phyloP scores from a whole-genome alignment of 2,888 invertebrate genomes.

The Callyntrura guangdongensis region DNA sequence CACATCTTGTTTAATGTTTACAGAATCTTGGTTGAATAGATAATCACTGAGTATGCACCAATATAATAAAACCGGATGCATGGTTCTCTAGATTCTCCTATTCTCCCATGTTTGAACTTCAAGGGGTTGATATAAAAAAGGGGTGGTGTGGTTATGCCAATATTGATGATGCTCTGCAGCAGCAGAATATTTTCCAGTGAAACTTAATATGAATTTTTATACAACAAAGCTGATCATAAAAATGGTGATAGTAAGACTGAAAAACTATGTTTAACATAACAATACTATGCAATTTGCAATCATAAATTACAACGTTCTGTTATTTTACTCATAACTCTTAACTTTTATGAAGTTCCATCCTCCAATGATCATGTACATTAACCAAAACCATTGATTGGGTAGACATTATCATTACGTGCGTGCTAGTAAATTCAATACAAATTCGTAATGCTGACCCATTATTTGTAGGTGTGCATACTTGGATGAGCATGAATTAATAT shows the following conservation, averaged over 20 bases:
- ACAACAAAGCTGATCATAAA: neutral
- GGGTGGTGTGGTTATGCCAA: slow-evolving; percentile 13
- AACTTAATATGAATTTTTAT: slow-evolving; percentile 70
- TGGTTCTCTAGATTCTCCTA: slow-evolving; percentile 6
- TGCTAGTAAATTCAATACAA: neutral
- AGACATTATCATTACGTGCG: neutral
- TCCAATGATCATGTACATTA: too few relatives aligned
- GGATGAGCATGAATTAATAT: neutral
- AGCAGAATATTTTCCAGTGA: slow-evolving; percentile 40
- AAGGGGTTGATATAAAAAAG: neutral
- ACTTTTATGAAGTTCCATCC: neutral
- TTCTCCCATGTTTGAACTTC: slow-evolving; percentile 17
- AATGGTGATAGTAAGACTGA: slow-evolving; percentile 22
- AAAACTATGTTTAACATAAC: slow-evolving; percentile 60
- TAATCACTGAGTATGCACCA: slow-evolving; percentile 27
- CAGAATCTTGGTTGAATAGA: neutral
- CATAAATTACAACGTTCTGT: slow-evolving; percentile 39
- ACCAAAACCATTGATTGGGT: too few relatives aligned
- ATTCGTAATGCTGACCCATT: neutral
- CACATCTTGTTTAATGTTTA: neutral
- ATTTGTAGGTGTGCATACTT: too few relatives aligned
- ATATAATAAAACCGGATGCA: slow-evolving; percentile 72
- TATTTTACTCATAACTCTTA: neutral
- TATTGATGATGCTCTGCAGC: slow-evolving; percentile 38
- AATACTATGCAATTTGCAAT: slow-evolving; percentile 68